Base-by-base conservation (phyloP, 2,888 invertebrate genomes). In the Leptogaster cylindrica region DNA sequence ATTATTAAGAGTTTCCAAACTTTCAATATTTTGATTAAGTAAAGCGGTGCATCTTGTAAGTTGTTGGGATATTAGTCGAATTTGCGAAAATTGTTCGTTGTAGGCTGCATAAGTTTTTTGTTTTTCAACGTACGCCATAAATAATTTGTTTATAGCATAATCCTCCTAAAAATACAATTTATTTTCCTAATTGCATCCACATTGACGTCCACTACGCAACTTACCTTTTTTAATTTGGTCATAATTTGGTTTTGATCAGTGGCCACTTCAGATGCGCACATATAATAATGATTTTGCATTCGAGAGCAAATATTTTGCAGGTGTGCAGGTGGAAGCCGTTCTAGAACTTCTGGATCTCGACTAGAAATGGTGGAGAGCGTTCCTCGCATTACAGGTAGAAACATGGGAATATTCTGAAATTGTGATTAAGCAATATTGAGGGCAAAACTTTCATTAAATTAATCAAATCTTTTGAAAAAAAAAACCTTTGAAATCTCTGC, bases 361-460 rank as follows among this genome's bases (percentile, higher is more conserved):
- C 91, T 89, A 0, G 92, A 91, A 0, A 95, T 92, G 63, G 94
- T 81, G 41, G 93, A 93, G 1, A 95, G 80, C 0, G 94, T 92
- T 0, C 93, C 94, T 36, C 95, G 82, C 88, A 97, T 93, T 52
- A 97, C 94, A 0, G 97, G 97, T 64, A 95, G 82, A 79, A 97
- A 96, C 81, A 93, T 92, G 2, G 96, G 95, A 73, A 96, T 95
- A 73, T 86, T 89, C 85, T 92, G 82, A 0, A 74, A 63, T 46
- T 1, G n/a, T 20, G 8, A 46, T 8, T n/a, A 4, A 41, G n/a
- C n/a, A n/a, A n/a, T n/a, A n/a, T n/a, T n/a, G n/a, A n/a, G n/a
- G n/a, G n/a, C n/a, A n/a, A n/a, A n/a, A n/a, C n/a, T n/a, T n/a
- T n/a, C n/a, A n/a, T n/a, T n/a, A n/a, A n/a, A n/a, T n/a, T n/a